Evolutionary conservation across 1,140 invertebrate species (phyloP), one percentile per base, ranked within the genome.

Genomic region (Caerostris darwini): DNA sequence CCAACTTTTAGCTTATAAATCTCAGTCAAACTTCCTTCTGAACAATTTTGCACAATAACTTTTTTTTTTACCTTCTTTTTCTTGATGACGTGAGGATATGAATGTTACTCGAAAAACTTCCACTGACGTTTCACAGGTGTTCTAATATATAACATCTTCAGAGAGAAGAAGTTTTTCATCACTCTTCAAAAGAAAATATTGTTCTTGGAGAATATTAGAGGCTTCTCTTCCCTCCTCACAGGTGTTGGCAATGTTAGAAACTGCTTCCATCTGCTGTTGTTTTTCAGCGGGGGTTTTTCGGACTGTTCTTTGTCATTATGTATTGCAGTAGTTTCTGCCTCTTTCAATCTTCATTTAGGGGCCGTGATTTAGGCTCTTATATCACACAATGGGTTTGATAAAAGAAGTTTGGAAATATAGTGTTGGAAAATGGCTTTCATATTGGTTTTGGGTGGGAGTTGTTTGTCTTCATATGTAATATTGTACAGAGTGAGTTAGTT

Each of bases 181-280:
- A 77, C 71, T 77, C 53, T 34, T 77, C 19, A 77, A 77, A n/a
- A 77, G 71, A 77, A 77, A 77, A 77, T 77, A 77, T 77, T 77
- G 71, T 77, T 77, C 71, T 77, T 77, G 10, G 71, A 12, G 71
- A 77, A 67, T 77, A 77, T 77, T 77, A 77, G 71, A 5, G 10
- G 71, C n/a, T 71, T 50, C 19, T 71, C 34, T 64, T 53, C 7
- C 10, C 10, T 3, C 34, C 34, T 77, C 71, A 77, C 71, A 77
- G 71, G 71, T 77, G 71, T 77, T 77, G 34, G 50, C 34, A 50
- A 77, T 50, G 50, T 77, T 50, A 50, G 10, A 50, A 77, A 50
- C 34, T 34, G 34, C 34, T 34, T 34, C 34, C 0, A 4, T 34
- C 8, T 53, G 71, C 10, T 77, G 19, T 7, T 50, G 8, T 53